phyloP scores from a whole-genome alignment of 2,113 vertebrate genomes.

The Larimichthys crocea region DNA sequence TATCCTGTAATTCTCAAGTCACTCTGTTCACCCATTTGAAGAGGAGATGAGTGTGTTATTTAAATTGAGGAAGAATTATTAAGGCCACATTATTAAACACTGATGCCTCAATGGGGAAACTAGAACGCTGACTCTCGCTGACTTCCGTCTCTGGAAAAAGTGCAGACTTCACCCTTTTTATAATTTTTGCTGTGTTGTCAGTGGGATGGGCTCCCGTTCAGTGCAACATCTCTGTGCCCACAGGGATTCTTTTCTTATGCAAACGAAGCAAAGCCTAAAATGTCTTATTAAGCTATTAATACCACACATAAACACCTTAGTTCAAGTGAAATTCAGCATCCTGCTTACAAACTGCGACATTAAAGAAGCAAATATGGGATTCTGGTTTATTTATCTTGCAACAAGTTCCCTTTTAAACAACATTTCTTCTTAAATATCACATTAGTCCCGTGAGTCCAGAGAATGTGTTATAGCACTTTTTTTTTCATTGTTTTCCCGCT shows the following conservation, averaged over 20 bases:
- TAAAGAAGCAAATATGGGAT: background rate
- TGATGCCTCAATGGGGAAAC: slow-evolving; percentile 1
- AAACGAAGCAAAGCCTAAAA: background rate
- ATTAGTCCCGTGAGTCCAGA: background rate
- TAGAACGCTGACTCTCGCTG: slow-evolving; percentile 21
- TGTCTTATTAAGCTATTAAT: background rate
- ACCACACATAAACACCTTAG: background rate
- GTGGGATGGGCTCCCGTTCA: background rate
- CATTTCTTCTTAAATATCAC: background rate
- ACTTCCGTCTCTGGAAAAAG: background rate
- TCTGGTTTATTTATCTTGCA: background rate
- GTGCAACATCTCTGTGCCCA: background rate
- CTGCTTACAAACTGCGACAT: background rate
- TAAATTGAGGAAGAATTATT: background rate
- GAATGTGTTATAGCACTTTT: no score
- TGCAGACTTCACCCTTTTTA: slow-evolving; percentile 11
- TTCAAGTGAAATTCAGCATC: background rate
- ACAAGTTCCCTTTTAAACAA: background rate
- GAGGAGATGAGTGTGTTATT: background rate
- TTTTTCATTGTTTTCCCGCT: no score
- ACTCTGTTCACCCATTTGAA: no score
- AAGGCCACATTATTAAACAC: background rate
- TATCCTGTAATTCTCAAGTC: background rate
- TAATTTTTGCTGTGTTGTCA: slow-evolving; percentile 18
- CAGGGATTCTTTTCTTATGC: background rate